Percentiles rank a stretch among this genome's conserved stretches.
These are phyloP conservation scores for Tetramorium alpestre DNA, from an alignment of 1,140 invertebrate genomes.

Conservation along the genomic window DNA sequence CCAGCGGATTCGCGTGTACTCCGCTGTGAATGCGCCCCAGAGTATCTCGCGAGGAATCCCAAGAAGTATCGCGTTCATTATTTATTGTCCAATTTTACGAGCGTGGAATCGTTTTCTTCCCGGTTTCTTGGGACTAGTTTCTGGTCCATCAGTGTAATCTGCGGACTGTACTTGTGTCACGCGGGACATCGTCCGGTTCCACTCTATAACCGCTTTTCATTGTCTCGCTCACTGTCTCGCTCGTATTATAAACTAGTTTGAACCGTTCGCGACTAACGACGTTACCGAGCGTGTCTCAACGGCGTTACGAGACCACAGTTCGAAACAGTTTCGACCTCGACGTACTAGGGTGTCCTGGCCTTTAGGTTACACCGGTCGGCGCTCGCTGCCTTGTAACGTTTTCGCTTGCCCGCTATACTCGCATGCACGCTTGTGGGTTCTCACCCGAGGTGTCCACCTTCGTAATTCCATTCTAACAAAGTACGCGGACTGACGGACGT, in stretches of 20 bases:
- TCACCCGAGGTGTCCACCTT: conserved; percentile 2
- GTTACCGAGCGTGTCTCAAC: conserved; percentile 71
- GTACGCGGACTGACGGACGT: conserved; percentile 26
- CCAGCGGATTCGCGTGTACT: conserved; percentile 27
- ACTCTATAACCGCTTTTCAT: conserved; percentile 50
- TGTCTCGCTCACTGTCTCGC: conserved; percentile 41
- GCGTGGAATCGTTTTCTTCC: conserved; percentile 63
- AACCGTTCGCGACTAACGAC: conserved; percentile 76
- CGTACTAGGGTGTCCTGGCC: conserved; percentile 44
- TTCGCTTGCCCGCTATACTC: background rate
- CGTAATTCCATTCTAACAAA: conserved; percentile 25
- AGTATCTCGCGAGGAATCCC: conserved; percentile 34
- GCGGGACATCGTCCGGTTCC: conserved; percentile 34
- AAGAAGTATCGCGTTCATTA: conserved; percentile 76
- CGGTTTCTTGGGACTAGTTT: background rate
- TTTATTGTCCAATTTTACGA: conserved; percentile 77
- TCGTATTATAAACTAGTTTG: conserved; percentile 78
- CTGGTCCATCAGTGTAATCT: conserved; percentile 21
- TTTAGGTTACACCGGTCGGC: conserved; percentile 54
- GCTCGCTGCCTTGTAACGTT: conserved; percentile 2
- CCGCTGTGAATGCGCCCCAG: background rate
- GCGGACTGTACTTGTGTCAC: conserved; percentile 3
- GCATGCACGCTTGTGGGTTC: conserved; percentile 1
- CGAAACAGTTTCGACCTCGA: conserved; percentile 69
- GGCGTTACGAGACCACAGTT: conserved; percentile 66